Percentiles rank a stretch among this genome's conserved stretches.
Conservation (phyloP, 2,113 vertebrate species). For the human region DNA sequence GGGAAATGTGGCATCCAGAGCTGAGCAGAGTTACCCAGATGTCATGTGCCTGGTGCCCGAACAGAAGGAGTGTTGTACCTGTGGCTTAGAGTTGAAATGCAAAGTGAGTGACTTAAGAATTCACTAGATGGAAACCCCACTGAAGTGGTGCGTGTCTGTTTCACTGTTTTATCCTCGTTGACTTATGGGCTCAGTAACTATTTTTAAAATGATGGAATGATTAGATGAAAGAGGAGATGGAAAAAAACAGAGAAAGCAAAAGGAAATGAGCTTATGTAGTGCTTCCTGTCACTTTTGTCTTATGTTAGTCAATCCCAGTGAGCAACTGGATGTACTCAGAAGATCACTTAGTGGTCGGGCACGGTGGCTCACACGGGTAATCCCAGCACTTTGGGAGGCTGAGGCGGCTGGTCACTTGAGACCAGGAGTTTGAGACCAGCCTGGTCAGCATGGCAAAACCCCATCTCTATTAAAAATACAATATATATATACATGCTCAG, state of each 20-base stretch:
- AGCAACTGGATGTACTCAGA: background rate
- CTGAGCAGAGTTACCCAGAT: background rate
- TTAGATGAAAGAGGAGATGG: background rate
- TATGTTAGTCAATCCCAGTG: rapidly evolving
- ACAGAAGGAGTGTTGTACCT: background rate
- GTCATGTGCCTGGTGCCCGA: background rate
- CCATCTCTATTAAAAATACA: too few species aligned
- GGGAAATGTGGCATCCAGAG: background rate
- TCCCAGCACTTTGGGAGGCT: too few species aligned
- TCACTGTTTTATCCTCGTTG: background rate
- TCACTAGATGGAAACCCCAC: background rate
- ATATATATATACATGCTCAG: too few species aligned
- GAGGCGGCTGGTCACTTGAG: too few species aligned
- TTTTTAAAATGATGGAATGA: background rate
- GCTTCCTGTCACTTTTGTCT: background rate
- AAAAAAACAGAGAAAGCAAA: background rate
- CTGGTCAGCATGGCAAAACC: too few species aligned
- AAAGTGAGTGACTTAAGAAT: background rate
- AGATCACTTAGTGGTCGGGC: background rate
- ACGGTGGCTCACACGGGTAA: too few species aligned
- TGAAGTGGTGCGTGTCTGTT: background rate
- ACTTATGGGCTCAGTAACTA: background rate
- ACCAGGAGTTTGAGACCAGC: too few species aligned
- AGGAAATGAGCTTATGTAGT: background rate
- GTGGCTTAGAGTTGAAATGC: background rate